Evolutionary conservation across 2,888 invertebrate genomes (phyloP).

Genomic region (Machimus atricapillus): DNA sequence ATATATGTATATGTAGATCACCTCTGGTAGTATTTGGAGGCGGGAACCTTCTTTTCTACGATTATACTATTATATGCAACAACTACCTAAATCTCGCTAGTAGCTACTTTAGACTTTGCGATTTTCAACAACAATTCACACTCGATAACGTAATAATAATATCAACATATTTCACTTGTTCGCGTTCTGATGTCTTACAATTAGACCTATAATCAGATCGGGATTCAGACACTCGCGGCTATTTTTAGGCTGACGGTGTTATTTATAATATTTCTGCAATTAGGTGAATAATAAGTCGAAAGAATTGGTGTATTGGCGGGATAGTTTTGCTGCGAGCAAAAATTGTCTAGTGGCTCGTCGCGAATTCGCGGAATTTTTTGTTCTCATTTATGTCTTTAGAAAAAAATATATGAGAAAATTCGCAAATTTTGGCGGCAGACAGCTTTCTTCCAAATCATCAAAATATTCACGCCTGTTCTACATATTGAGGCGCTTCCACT

Average conservation of each 20-base stretch:
- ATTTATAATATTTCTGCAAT: conserved; percentile 35
- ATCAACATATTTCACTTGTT: conserved; percentile 31
- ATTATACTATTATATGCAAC: background rate
- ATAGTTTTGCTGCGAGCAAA: conserved; percentile 11
- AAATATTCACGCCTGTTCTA: background rate
- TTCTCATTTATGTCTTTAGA: background rate
- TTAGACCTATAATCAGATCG: conserved; percentile 25
- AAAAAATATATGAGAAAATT: background rate
- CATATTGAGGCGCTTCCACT: background rate
- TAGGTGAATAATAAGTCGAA: conserved; percentile 30
- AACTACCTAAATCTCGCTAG: conserved; percentile 2
- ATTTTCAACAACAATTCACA: conserved; percentile 35
- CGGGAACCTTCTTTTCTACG: background rate
- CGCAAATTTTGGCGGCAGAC: background rate
- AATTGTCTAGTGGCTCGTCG: background rate
- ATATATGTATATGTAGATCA: background rate
- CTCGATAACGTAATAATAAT: conserved; percentile 29
- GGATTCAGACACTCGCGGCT: conserved; percentile 23
- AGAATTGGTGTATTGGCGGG: background rate
- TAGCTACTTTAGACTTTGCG: conserved; percentile 9
- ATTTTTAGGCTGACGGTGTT: conserved; percentile 26
- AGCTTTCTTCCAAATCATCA: background rate
- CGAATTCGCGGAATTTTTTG: background rate
- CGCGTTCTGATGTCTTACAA: conserved; percentile 16
- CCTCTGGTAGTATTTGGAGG: background rate